Conservation (phyloP, 2,797 vertebrate genomes). For the Enteromius afrohamiltoni region DNA sequence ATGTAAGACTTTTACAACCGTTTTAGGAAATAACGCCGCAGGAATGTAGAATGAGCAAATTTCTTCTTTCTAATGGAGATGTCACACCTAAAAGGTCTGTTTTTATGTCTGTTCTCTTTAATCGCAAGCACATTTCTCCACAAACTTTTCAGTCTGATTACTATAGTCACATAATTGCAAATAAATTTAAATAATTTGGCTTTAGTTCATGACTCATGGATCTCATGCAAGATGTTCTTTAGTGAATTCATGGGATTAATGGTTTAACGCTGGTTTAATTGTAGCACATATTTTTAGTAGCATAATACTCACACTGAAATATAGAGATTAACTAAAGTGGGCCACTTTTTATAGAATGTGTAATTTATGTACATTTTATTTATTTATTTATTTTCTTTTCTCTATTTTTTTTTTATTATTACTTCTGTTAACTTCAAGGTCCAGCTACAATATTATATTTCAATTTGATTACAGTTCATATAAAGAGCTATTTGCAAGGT, state of each 20-base stretch:
- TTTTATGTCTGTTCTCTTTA: not conserved
- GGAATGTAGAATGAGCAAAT: not conserved
- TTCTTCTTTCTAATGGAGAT: not conserved
- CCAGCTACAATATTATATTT: too few species aligned
- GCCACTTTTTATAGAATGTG: too few species aligned
- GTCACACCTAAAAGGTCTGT: not conserved
- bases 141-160: not conserved
- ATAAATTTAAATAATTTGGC: not conserved
- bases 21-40: constrained; percentile 3
- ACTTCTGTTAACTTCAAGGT: too few species aligned
- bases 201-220: not conserved
- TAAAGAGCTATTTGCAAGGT: too few species aligned
- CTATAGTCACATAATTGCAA: not conserved
- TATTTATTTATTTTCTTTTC: too few species aligned
- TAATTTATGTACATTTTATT: too few species aligned
- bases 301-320: not conserved
- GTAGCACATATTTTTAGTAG: not conserved
- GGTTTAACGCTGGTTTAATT: not conserved
- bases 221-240: not conserved
- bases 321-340: not conserved
- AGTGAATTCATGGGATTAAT: not conserved
- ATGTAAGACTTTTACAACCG: not conserved
- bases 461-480: too few species aligned
- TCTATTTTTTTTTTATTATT: too few species aligned
- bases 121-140: not conserved